Evolutionary conservation across 2,797 vertebrate species (phyloP).

Genomic region (Anabacerthia variegaticeps): DNA sequence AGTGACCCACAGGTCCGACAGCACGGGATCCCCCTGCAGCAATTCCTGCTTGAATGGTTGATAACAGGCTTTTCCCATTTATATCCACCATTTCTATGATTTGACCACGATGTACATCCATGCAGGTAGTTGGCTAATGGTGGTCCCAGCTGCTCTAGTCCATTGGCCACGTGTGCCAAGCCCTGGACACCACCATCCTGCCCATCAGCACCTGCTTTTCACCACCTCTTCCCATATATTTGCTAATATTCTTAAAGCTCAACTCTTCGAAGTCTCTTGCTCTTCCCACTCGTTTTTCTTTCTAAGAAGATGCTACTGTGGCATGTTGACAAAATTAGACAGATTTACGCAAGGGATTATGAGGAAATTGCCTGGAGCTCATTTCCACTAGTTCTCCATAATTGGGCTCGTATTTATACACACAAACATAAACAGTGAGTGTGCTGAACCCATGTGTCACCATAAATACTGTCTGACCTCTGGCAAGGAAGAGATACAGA

Average conservation of each 20-base stretch:
- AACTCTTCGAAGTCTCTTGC: background rate
- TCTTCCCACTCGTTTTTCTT: background rate
- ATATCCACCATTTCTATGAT: background rate
- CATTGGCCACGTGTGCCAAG: accelerated
- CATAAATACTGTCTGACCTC: constrained; percentile 50
- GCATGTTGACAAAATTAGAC: constrained; percentile 52
- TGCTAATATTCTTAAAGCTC: background rate
- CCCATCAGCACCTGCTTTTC: background rate
- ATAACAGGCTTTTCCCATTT: background rate
- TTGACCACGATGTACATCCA: background rate
- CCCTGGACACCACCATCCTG: background rate
- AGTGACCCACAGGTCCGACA: background rate
- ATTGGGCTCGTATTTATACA: constrained; percentile 44
- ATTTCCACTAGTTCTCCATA: constrained; percentile 27
- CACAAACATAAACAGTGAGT: constrained; percentile 36
- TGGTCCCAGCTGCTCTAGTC: background rate
- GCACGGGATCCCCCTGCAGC: background rate
- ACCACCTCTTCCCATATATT: background rate
- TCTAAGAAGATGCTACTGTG: constrained; percentile 12
- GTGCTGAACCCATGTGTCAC: constrained; percentile 31
- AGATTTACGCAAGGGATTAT: constrained; percentile 56
- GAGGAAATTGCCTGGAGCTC: constrained; percentile 63
- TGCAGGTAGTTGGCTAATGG: background rate
- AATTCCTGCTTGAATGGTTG: background rate
- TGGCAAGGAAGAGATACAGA: constrained; percentile 38